phyloP scores from a whole-genome alignment of 2,113 vertebrate genomes.

The Etheostoma spectabile region DNA sequence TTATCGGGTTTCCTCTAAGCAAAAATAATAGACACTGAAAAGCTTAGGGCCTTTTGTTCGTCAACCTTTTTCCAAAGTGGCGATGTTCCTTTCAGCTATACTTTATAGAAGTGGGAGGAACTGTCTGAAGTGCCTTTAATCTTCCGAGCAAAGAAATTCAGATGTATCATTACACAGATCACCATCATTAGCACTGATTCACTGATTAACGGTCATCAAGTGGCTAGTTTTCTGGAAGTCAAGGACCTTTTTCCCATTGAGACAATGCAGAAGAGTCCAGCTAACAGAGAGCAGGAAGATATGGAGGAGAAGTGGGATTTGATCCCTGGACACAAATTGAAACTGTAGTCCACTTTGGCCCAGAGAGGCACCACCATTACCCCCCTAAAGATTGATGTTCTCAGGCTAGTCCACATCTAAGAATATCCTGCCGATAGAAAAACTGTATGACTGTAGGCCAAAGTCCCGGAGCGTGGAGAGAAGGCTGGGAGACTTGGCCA shows the following conservation, averaged over 20 bases:
- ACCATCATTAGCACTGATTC: slow-evolving; percentile 10
- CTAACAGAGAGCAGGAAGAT: not conserved
- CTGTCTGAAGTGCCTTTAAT: not conserved
- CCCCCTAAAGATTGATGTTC: not conserved
- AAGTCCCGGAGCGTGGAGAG: slow-evolving; percentile 38
- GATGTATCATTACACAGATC: not conserved
- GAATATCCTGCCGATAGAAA: slow-evolving; percentile 35
- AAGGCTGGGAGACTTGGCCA: slow-evolving; percentile 29
- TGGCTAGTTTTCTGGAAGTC: not conserved
- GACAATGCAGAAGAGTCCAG: not conserved
- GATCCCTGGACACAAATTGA: not conserved
- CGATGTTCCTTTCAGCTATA: too few relatives aligned
- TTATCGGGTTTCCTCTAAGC: too few relatives aligned
- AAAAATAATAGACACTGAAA: too few relatives aligned
- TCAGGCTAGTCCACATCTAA: slow-evolving; percentile 6
- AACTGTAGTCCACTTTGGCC: not conserved
- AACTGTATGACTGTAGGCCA: slow-evolving; percentile 56
- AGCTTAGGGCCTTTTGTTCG: too few relatives aligned
- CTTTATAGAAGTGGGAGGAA: not conserved
- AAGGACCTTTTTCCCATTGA: not conserved
- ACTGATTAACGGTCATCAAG: slow-evolving; percentile 8
- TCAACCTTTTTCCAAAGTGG: too few relatives aligned
- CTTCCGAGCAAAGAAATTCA: not conserved
- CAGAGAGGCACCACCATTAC: not conserved
- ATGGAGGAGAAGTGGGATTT: not conserved